Evolutionary conservation across 2,888 invertebrate species (phyloP).

Genomic region (Troides helena): DNA sequence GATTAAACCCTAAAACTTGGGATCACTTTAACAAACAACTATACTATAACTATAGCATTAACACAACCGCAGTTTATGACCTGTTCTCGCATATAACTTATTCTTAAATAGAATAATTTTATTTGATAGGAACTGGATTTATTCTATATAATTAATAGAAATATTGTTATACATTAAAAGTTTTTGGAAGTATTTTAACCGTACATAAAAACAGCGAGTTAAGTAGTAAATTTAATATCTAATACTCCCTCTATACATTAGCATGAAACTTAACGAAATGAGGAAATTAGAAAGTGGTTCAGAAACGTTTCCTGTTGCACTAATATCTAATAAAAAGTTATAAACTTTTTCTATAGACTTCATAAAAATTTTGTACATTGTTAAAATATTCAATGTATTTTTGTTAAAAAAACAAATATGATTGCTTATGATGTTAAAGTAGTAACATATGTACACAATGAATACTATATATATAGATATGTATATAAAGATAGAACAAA

Average conservation of each 20-base stretch:
- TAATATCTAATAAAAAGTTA: not conserved
- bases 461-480: too few relatives aligned
- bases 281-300: too few relatives aligned
- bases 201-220: not conserved
- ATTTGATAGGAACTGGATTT: conserved; percentile 24
- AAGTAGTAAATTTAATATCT: not conserved
- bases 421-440: too few relatives aligned
- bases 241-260: too few relatives aligned
- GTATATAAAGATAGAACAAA: not conserved
- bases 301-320: not conserved
- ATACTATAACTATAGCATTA: conserved; percentile 6
- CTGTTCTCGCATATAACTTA: conserved; percentile 7
- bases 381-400: too few relatives aligned
- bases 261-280: too few relatives aligned
- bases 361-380: too few relatives aligned
- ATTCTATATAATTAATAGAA: not conserved
- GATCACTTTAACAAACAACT: not conserved
- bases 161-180: not conserved
- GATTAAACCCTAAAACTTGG: not conserved
- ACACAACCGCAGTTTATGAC: conserved; percentile 22
- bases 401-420: too few relatives aligned
- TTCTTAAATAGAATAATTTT: conserved; percentile 14
- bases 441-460: too few relatives aligned
- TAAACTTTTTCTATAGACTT: too few relatives aligned
- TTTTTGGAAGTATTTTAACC: not conserved